Base-by-base conservation (phyloP, 2,113 vertebrate genomes). In the Anolis sagrei region DNA sequence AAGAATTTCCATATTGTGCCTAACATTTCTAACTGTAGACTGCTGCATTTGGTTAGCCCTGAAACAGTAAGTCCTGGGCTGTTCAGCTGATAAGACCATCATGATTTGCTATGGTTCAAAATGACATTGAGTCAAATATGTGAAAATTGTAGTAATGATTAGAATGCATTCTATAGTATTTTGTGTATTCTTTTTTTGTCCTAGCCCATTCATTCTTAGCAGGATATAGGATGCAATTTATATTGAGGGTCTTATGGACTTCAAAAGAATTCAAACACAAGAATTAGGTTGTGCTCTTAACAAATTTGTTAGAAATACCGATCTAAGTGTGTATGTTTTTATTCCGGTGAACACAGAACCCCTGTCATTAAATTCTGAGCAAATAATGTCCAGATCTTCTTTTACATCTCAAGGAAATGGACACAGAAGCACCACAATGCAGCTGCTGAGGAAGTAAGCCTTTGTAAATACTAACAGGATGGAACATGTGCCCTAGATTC, bases 381-480 rank as follows among this genome's bases (percentile, higher is more conserved):
- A 62, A 76, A 76, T 29, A 6, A 49, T 21, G 18, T 76, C 36
- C 36, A 75, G 64, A 44, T 49, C 58, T 64, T 81, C 62, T 68
- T 16, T 69, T 83, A 36, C 54, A 83, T 69, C 69, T 87, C 51
- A 32, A 83, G 68, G 48, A 61, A 78, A 61, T 14, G 62, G 85
- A 25, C 11, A 54, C 11, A 84, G 29, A 76, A 79, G 8, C 5
- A 83, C 76, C 80, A 70, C 27, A 18, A 21, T 21, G 36, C 70
- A 69, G 25, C 51, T 70, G 66, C 58, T 25, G 29, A 85, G 58
- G 74, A 92, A 75, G 79, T n/a, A 70, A 19, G 44, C 0, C 84
- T 80, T 34, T 88, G 29, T 66, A 85, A 88, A 19, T 88, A 74
- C 32, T 84, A 91, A 86, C 48, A 11, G 19, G 48, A 39, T 58